Evolutionary conservation across 2,113 vertebrate species (phyloP).

Genomic region (Alectura lathami): DNA sequence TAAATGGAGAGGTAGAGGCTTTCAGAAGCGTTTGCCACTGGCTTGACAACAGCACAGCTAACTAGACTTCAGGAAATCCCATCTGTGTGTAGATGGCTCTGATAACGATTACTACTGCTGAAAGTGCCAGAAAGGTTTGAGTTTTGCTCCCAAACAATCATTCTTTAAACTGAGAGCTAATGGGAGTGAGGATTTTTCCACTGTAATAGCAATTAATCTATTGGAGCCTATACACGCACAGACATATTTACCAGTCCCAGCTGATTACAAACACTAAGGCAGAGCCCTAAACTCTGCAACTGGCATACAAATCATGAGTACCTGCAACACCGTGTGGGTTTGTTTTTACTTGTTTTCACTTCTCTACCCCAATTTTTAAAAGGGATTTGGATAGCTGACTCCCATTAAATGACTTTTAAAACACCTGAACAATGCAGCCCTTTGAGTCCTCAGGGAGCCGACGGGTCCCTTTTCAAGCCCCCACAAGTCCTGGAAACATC

Average conservation of each 20-base stretch:
- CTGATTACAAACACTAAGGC: background rate
- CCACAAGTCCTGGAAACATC: background rate
- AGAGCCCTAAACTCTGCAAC: background rate
- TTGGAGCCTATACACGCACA: background rate
- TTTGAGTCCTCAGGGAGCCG: background rate
- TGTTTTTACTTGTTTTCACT: conserved; percentile 31
- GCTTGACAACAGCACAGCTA: background rate
- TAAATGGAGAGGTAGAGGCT: background rate
- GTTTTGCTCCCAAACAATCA: background rate
- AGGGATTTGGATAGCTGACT: conserved; percentile 24
- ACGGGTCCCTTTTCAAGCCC: background rate
- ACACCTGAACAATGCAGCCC: background rate
- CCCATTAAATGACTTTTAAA: conserved; percentile 9
- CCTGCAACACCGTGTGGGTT: background rate
- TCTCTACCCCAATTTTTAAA: conserved; percentile 15
- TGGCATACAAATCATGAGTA: background rate
- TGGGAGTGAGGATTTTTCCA: background rate
- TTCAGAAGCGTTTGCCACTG: background rate
- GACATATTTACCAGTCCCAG: background rate
- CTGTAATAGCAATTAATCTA: background rate
- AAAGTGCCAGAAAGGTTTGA: background rate
- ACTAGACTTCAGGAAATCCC: background rate
- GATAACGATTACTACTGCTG: background rate
- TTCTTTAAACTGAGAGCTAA: background rate
- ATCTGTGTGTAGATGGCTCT: background rate